Evolutionary conservation across 2,888 invertebrate species (phyloP).

Genomic region (Lepidochitona cinerea): DNA sequence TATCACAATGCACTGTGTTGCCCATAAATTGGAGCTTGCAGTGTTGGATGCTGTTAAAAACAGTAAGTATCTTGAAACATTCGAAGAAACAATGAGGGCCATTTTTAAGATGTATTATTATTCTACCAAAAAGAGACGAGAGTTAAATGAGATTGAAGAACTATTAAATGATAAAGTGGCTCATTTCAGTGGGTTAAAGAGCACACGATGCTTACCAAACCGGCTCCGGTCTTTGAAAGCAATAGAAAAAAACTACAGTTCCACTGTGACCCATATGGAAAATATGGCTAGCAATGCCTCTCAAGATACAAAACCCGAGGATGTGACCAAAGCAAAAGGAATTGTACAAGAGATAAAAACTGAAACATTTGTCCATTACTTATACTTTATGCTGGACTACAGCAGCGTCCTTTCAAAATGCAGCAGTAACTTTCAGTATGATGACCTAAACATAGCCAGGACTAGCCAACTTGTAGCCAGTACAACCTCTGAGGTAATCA

Average conservation of each 20-base stretch:
- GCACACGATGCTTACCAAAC: background rate
- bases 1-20: background rate
- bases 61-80: conserved; percentile 5
- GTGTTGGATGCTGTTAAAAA: conserved; percentile 6
- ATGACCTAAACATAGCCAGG: conserved; percentile 21
- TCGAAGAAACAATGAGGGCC: conserved; percentile 20
- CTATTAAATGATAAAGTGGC: background rate
- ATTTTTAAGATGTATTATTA: background rate
- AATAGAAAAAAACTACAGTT: conserved; percentile 16
- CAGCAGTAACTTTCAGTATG: conserved; percentile 17
- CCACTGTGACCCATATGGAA: conserved; percentile 18
- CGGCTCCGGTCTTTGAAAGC: background rate
- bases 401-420: conserved; percentile 19
- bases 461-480: background rate
- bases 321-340: conserved; percentile 27
- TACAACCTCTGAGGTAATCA: background rate
- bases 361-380: conserved; percentile 18
- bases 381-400: conserved; percentile 21
- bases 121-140: background rate
- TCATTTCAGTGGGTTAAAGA: background rate
- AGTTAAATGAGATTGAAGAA: background rate
- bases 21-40: background rate
- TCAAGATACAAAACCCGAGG: conserved; percentile 13
- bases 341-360: conserved; percentile 15
- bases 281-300: conserved; percentile 20